phyloP scores from a whole-genome alignment of 2,797 vertebrate genomes.

The Girardinus metallicus region DNA sequence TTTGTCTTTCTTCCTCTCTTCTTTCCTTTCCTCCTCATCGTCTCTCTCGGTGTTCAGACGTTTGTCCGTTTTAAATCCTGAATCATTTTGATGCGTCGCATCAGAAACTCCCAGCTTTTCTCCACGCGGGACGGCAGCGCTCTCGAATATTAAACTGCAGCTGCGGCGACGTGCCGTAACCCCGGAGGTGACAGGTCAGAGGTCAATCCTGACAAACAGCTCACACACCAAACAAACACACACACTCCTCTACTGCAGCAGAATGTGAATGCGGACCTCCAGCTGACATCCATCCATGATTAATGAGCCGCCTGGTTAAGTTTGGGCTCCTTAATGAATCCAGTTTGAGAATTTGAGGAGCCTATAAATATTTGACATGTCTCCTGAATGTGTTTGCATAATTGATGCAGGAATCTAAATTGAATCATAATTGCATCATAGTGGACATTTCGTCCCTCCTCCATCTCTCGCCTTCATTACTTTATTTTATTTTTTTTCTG shows the following conservation, averaged over 20 bases:
- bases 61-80: neutral
- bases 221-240: slow-evolving; percentile 24
- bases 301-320: slow-evolving; percentile 70
- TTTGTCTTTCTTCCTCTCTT: neutral
- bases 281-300: slow-evolving; percentile 77
- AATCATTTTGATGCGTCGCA: neutral
- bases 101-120: neutral
- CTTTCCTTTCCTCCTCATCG: neutral
- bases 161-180: slow-evolving; percentile 3
- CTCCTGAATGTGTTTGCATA: slow-evolving; percentile 78
- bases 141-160: slow-evolving; percentile 4
- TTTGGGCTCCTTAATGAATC: slow-evolving; percentile 73
- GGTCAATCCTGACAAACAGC: slow-evolving; percentile 30
- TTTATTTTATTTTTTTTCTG: slow-evolving; percentile 54
- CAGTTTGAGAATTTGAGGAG: slow-evolving; percentile 72
- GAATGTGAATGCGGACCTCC: slow-evolving; percentile 74
- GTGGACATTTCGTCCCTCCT: slow-evolving; percentile 49
- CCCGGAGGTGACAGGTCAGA: slow-evolving; percentile 19
- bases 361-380: slow-evolving; percentile 78
- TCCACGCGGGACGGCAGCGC: neutral
- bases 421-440: slow-evolving; percentile 79
- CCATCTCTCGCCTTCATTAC: slow-evolving; percentile 43
- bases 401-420: slow-evolving; percentile 75
- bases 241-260: slow-evolving; percentile 9
- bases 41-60: too few species aligned